These are phyloP conservation scores for Telmatochromis brachygnathus DNA, from an alignment of 2,113 vertebrate genomes.

Conservation along the genomic window DNA sequence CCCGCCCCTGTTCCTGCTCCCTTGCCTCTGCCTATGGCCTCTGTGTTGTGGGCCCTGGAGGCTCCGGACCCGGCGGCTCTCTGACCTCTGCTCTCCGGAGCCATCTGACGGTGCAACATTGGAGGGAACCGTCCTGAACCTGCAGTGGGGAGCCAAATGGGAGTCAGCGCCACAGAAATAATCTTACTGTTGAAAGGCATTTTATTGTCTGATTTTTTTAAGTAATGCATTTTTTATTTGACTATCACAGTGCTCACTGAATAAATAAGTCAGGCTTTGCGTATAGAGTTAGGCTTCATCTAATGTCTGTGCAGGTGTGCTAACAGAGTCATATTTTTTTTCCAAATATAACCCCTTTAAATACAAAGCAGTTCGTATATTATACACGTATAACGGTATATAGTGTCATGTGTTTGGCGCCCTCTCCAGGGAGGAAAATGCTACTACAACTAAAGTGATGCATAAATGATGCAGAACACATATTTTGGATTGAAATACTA, in stretches of 20 bases:
- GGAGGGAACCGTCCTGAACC: constrained; percentile 76
- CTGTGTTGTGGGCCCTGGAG: constrained; percentile 79
- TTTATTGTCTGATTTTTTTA: neutral
- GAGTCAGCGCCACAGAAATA: neutral
- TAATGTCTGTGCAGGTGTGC: neutral
- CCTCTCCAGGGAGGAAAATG: constrained; percentile 33
- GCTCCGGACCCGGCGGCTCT: constrained; percentile 53
- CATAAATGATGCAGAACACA: neutral
- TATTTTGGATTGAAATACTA: neutral
- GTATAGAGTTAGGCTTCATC: neutral
- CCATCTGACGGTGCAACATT: constrained; percentile 67
- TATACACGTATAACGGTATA: neutral
- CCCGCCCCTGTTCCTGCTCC: constrained; percentile 57
- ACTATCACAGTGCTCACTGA: neutral
- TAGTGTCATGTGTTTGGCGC: neutral
- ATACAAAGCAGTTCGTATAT: neutral
- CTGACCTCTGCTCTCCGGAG: constrained; percentile 55
- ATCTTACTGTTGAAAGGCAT: neutral
- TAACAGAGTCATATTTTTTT: neutral
- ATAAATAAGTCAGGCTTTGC: neutral
- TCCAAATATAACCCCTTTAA: neutral
- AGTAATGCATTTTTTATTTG: neutral
- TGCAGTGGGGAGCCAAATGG: neutral
- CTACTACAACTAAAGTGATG: neutral
- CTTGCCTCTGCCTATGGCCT: constrained; percentile 80